Conservation (phyloP, 2,113 vertebrate species). For the Apodemus sylvaticus region DNA sequence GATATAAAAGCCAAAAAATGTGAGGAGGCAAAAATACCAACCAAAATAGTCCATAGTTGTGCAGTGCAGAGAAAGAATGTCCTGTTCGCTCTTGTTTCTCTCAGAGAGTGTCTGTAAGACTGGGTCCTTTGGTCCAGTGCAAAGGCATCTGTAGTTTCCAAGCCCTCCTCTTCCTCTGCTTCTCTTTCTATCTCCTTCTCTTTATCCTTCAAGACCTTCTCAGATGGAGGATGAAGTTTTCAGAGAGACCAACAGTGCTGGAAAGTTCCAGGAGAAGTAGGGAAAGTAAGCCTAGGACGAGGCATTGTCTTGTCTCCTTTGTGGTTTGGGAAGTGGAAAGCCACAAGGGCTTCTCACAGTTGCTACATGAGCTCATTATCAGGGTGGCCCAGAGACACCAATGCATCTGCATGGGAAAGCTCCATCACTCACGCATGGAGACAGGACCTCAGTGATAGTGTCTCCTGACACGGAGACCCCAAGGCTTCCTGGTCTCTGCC, state of each 20-base stretch:
- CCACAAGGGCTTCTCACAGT: neutral
- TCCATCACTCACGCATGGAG: neutral
- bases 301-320: neutral
- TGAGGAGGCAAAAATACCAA: neutral
- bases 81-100: conserved; percentile 14
- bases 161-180: neutral
- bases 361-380: neutral
- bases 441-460: neutral
- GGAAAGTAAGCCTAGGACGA: neutral
- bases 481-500: neutral
- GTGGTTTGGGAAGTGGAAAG: neutral
- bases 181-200: neutral
- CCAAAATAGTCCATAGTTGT: conserved; percentile 32
- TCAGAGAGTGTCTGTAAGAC: neutral
- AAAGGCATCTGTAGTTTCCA: neutral
- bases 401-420: neutral
- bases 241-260: neutral
- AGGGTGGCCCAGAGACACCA: fast-evolving
- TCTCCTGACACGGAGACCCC: neutral
- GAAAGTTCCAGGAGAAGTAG: neutral
- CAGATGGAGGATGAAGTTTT: neutral
- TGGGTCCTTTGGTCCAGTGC: no score
- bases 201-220: neutral
- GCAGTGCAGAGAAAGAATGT: conserved; percentile 43
- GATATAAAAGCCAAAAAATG: conserved; percentile 8